Base-by-base conservation (phyloP, 2,797 vertebrate genomes). In the Periophthalmus magnuspinnatus region DNA sequence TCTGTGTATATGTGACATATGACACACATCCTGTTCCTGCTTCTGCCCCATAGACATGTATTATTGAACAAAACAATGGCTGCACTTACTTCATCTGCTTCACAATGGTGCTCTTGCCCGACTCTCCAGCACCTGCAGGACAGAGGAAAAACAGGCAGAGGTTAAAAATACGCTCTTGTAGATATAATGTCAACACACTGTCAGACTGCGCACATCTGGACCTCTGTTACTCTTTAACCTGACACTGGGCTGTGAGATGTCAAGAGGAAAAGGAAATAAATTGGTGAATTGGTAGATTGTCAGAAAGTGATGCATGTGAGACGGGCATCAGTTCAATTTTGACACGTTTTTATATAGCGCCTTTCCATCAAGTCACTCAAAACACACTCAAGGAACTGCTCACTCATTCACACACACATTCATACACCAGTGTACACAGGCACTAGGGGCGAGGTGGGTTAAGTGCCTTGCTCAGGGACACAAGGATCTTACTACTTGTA, bases 41-140 rank as follows among this genome's bases (percentile, higher is more conserved):
- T 64, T 60, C 28, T 59, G 57, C 22, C 66, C 38, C 62, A 69
- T 22, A 74, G 72, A 68, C 19, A 60, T 60, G n/a, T 13, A 70
- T 65, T 36, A 17, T 59, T 70, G 22, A 78, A 78, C 28, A 71
- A 80, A 84, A 91, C 84, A 88, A 89, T 84, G 54, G 75, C 69
- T 78, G 76, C 57, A 92, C 94, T 94, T 82, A 95, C 94, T 95
- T 95, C 94, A 95, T 95, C 91, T 95, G 94, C 92, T 95, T 95
- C 83, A 95, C 94, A 88, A 95, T 94, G 90, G 94, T 95, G 88
- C 94, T 95, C 91, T 95, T 95, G 77, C 94, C 94, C 1, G 94
- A 95, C 89, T 95, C 94, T 50, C 94, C 94, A 82, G 94, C 94
- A 92, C 94, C 94, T 95, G 92, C 88, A 90, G 83, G 83, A 84